These are phyloP conservation scores for Orthosia incerta DNA, from an alignment of 2,888 invertebrate genomes.

Conservation along the genomic window DNA sequence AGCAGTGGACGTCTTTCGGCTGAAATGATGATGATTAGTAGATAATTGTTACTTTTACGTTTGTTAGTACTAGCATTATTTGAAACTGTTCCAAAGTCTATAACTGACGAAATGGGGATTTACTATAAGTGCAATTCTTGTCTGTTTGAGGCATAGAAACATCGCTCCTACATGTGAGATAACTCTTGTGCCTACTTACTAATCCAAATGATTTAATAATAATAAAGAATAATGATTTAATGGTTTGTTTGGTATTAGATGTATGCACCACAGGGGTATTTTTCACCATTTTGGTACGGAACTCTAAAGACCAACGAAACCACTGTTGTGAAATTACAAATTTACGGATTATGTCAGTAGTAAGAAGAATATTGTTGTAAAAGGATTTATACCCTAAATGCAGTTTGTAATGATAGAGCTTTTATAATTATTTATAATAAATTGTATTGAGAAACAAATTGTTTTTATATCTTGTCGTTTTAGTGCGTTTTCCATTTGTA, in stretches of 20 bases:
- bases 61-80: neutral
- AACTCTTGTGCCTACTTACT: too few relatives aligned
- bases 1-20: too few relatives aligned
- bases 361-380: neutral
- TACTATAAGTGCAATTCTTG: too few relatives aligned
- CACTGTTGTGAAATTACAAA: neutral
- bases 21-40: too few relatives aligned
- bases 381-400: neutral
- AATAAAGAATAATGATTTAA: too few relatives aligned
- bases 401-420: neutral
- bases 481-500: constrained; percentile 1
- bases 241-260: too few relatives aligned
- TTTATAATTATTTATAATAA: neutral
- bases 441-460: constrained; percentile 23
- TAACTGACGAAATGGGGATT: too few relatives aligned
- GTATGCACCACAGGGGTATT: neutral
- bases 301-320: neutral
- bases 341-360: neutral
- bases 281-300: neutral
- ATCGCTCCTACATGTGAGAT: too few relatives aligned
- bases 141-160: too few relatives aligned
- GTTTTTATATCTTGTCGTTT: constrained; percentile 12
- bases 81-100: neutral
- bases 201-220: too few relatives aligned
- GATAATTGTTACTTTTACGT: neutral